Percentiles rank a stretch among this genome's conserved stretches.
Evolutionary conservation across 2,888 invertebrate species (phyloP).

Genomic region (Melinopterus prodromus): DNA sequence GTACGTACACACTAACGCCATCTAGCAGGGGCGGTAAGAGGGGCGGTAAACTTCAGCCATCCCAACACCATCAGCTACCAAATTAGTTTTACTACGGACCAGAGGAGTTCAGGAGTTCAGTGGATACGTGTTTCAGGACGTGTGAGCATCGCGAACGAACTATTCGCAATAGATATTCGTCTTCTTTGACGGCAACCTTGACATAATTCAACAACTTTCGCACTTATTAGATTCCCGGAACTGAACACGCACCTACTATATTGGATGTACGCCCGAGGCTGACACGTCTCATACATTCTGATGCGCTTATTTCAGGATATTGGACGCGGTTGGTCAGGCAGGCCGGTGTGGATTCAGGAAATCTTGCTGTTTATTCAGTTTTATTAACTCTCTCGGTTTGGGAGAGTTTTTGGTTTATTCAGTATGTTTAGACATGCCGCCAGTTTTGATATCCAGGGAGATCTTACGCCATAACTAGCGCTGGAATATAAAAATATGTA

Average conservation of each 20-base stretch:
- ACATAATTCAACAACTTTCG: constrained; percentile 8
- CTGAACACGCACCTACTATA: not conserved
- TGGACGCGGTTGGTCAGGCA: not conserved
- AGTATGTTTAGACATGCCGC: no score
- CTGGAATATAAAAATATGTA: no score
- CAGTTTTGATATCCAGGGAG: no score
- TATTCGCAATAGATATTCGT: constrained; percentile 18
- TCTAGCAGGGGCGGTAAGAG: not conserved
- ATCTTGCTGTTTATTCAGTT: not conserved
- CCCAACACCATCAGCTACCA: constrained; percentile 15
- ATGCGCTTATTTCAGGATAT: not conserved
- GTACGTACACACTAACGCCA: not conserved
- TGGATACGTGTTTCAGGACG: not conserved
- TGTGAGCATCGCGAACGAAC: not conserved
- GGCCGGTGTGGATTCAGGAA: not conserved
- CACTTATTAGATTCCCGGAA: not conserved
- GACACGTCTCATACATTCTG: not conserved
- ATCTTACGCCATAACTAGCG: no score
- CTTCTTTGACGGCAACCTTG: constrained; percentile 22
- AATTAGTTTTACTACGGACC: constrained; percentile 20
- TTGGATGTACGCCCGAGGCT: not conserved
- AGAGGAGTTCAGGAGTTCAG: not conserved
- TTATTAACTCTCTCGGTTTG: not conserved
- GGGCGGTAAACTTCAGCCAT: not conserved
- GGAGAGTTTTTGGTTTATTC: not conserved